These are phyloP conservation scores for Conus betulinus DNA, from an alignment of 1,140 invertebrate species.

Conservation along the genomic window DNA sequence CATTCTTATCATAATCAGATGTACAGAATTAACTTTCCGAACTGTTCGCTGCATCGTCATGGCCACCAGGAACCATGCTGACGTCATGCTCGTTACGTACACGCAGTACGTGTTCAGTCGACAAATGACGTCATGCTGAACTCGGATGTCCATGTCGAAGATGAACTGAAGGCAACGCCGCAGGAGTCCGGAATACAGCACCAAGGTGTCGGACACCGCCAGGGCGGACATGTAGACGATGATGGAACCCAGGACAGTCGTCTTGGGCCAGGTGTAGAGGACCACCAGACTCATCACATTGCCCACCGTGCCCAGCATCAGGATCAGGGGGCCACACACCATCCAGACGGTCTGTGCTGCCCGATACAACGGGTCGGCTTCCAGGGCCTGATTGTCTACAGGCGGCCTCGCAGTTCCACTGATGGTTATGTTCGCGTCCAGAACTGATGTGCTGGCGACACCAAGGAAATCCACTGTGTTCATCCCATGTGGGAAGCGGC, in stretches of 20 bases:
- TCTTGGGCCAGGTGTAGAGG: background rate
- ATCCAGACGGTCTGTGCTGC: background rate
- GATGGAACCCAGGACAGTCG: too few relatives aligned
- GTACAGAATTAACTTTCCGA: background rate
- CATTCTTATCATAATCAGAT: background rate
- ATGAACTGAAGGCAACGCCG: constrained; percentile 42
- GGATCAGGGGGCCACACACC: constrained; percentile 37
- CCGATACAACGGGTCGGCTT: too few relatives aligned
- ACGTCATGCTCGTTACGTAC: background rate
- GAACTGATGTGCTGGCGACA: too few relatives aligned
- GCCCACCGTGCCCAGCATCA: constrained; percentile 49
- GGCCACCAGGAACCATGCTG: background rate
- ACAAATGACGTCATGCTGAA: constrained; percentile 32
- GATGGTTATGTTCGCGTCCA: too few relatives aligned
- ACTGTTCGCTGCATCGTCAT: constrained; percentile 15
- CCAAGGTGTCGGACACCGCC: constrained; percentile 39
- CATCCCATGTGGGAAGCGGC: too few relatives aligned
- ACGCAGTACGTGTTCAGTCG: constrained; percentile 25
- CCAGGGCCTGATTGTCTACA: background rate
- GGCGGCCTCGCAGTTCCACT: too few relatives aligned
- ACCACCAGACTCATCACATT: constrained; percentile 48
- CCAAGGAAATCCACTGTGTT: too few relatives aligned
- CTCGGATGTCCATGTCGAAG: constrained; percentile 44
- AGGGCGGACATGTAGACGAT: constrained; percentile 31
- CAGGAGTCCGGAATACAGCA: constrained; percentile 46